Evolutionary conservation across 2,113 vertebrate genomes (phyloP).

Genomic region (Toxostoma redivivum): DNA sequence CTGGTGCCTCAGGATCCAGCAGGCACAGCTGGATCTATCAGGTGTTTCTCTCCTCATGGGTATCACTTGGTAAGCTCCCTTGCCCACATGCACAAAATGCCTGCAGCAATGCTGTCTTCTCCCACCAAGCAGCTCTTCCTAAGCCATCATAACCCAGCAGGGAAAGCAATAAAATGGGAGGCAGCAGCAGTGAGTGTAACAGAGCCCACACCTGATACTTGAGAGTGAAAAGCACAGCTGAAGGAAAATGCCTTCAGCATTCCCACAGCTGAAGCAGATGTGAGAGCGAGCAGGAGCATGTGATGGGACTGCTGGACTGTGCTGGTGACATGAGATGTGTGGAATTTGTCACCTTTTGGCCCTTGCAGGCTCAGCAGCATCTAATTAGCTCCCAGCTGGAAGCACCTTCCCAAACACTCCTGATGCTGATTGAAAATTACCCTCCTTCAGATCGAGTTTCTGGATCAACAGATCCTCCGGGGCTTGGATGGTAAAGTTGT

Average conservation of each 20-base stretch:
- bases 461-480: neutral
- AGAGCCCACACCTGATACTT: neutral
- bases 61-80: neutral
- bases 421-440: neutral
- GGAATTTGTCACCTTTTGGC: neutral
- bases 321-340: neutral
- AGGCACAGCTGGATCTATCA: neutral
- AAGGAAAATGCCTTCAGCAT: neutral
- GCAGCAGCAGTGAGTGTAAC: accelerated
- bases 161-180: neutral
- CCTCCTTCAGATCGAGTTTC: neutral
- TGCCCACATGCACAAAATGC: accelerated
- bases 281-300: neutral
- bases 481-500: neutral
- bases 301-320: neutral
- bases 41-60: neutral
- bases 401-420: neutral
- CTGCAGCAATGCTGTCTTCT: neutral
- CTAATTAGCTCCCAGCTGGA: slow-evolving; percentile 4
- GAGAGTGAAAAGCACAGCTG: neutral
- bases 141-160: neutral
- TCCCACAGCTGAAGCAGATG: slow-evolving; percentile 4
- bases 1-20: neutral
- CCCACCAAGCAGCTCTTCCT: neutral
- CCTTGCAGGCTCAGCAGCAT: neutral